These are phyloP conservation scores for Ectemnius cavifrons DNA, from an alignment of 2,888 invertebrate species.

Conservation along the genomic window DNA sequence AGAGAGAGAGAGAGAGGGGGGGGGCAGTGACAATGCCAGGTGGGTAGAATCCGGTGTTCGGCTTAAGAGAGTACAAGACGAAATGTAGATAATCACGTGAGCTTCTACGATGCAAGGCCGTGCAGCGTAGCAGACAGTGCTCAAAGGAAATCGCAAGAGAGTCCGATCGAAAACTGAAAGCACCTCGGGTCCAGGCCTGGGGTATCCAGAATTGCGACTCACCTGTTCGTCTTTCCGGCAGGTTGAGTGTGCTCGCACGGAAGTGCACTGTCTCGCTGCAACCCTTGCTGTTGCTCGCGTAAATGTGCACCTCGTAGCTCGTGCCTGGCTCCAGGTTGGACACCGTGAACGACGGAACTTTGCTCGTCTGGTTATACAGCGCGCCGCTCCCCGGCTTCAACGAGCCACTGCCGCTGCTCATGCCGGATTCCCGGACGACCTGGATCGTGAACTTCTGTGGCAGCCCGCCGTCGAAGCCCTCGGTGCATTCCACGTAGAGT, in stretches of 20 bases:
- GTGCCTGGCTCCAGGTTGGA: constrained; percentile 84
- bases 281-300: constrained; percentile 86
- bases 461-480: constrained; percentile 88
- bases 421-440: constrained; percentile 77
- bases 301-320: constrained; percentile 84
- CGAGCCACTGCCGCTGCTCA: constrained; percentile 23
- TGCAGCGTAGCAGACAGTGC: constrained; percentile 73
- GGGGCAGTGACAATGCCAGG: constrained; percentile 14
- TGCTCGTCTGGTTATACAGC: constrained; percentile 81
- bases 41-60: not conserved
- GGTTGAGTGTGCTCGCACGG: constrained; percentile 85
- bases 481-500: constrained; percentile 85
- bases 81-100: constrained; percentile 58
- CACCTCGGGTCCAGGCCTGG: constrained; percentile 1
- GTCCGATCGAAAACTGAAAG: constrained; percentile 15
- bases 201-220: constrained; percentile 62
- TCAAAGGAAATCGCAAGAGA: constrained; percentile 49
- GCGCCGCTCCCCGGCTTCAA: constrained; percentile 68
- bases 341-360: constrained; percentile 83
- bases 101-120: constrained; percentile 73
- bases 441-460: constrained; percentile 87
- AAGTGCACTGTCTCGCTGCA: constrained; percentile 83
- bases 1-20: not conserved
- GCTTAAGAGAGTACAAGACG: constrained; percentile 22
- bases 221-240: constrained; percentile 87